Percentiles rank a stretch among this genome's conserved stretches.
Conservation (phyloP, 2,888 invertebrate genomes). For the Sinhomidia bicolor region DNA sequence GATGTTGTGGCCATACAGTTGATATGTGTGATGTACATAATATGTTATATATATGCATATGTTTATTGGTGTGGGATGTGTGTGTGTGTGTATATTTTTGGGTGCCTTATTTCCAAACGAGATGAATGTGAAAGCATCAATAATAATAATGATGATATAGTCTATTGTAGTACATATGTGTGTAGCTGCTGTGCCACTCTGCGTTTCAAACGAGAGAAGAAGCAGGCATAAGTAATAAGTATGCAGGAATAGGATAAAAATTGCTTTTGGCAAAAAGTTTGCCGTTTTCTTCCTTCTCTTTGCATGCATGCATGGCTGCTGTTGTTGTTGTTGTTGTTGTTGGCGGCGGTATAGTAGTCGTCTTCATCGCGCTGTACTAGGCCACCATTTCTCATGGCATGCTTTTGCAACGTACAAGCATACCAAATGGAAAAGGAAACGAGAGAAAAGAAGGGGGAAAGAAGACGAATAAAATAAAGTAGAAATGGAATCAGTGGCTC, state of each 20-base stretch:
- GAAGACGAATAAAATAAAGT: background rate
- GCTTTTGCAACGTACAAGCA: too few relatives aligned
- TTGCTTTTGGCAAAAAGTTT: conserved; percentile 70
- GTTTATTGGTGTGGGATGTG: too few relatives aligned
- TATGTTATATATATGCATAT: background rate
- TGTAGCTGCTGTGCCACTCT: background rate
- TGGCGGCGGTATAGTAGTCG: background rate
- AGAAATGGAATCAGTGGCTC: background rate
- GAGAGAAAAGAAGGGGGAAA: background rate
- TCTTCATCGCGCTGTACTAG: background rate
- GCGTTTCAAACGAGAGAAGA: background rate
- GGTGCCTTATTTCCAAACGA: background rate
- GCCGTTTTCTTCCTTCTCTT: conserved; percentile 59
- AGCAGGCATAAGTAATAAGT: background rate
- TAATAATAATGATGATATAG: background rate
- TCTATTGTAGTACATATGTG: background rate
- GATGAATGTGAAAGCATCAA: background rate
- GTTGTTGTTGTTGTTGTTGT: background rate
- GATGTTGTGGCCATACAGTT: background rate
- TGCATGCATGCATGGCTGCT: conserved; percentile 46
- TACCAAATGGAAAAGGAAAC: too few relatives aligned
- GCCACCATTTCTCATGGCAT: too few relatives aligned
- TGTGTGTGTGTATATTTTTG: too few relatives aligned
- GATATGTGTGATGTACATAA: background rate
- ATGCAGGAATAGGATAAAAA: conserved; percentile 30